A percentile compares a stretch with the other conserved stretches of the same genome.
Evolutionary conservation across 2,888 invertebrate genomes (phyloP).

Genomic region (Flabesymbios commensalis): DNA sequence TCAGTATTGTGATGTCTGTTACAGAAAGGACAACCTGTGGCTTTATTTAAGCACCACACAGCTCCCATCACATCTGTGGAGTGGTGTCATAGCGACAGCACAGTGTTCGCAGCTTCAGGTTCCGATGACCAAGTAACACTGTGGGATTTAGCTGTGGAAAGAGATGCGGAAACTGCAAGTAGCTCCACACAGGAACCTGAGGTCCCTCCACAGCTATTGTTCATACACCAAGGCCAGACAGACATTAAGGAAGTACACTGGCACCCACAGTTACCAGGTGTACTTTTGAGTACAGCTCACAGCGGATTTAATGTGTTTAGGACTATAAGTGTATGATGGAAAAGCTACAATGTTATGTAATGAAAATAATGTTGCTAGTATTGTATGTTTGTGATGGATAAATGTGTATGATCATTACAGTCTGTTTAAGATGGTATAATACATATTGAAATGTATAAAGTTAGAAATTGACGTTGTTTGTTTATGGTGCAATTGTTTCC

Average conservation of each 20-base stretch:
- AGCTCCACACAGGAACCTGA: constrained; percentile 43
- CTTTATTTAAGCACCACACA: constrained; percentile 93
- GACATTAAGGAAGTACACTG: constrained; percentile 99
- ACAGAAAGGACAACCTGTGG: constrained; percentile 70
- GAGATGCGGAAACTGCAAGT: constrained; percentile 41
- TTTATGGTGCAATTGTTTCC: too few relatives aligned
- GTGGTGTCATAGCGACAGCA: constrained; percentile 93
- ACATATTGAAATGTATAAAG: too few relatives aligned
- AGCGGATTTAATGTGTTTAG: constrained; percentile 96
- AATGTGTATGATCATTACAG: too few relatives aligned
- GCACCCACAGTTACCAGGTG: constrained; percentile 94
- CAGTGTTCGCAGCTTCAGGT: constrained; percentile 90
- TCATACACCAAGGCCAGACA: constrained; percentile 96
- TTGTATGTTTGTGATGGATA: too few relatives aligned
- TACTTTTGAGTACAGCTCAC: constrained; percentile 89
- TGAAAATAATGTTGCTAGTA: too few relatives aligned
- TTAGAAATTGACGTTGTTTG: too few relatives aligned
- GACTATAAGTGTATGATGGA: constrained; percentile 90
- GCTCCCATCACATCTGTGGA: constrained; percentile 93
- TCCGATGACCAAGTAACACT: constrained; percentile 94
- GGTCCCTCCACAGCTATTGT: constrained; percentile 88
- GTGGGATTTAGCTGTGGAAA: constrained; percentile 79
- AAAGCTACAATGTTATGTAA: too few relatives aligned
- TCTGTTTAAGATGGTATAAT: too few relatives aligned
- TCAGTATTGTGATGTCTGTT: background rate